These are phyloP conservation scores for Anadara kagoshimensis DNA, from an alignment of 1,140 invertebrate genomes.

Conservation along the genomic window DNA sequence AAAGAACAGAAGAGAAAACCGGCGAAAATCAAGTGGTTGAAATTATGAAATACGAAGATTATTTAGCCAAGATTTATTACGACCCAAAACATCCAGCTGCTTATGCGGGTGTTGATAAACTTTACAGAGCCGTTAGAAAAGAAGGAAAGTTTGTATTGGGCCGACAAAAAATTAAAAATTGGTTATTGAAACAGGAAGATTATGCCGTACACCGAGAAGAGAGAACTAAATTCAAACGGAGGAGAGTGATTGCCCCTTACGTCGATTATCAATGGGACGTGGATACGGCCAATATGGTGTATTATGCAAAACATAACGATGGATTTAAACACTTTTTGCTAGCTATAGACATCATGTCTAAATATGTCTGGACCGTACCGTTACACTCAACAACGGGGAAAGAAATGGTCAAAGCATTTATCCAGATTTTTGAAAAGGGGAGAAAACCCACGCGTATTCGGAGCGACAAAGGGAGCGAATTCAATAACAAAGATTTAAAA, in stretches of 20 bases:
- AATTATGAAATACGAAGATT: too few species aligned
- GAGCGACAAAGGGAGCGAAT: constrained; percentile 10
- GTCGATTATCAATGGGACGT: constrained; percentile 30
- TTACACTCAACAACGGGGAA: neutral
- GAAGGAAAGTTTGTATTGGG: constrained; percentile 18
- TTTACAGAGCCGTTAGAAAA: constrained; percentile 9
- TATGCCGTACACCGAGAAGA: constrained; percentile 8
- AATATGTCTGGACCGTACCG: constrained; percentile 7
- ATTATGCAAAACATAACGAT: neutral
- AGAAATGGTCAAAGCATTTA: constrained; percentile 13
- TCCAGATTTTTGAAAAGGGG: neutral
- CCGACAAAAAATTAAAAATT: constrained; percentile 22
- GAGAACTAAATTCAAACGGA: constrained; percentile 1
- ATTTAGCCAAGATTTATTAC: constrained; percentile 8
- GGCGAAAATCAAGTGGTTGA: too few species aligned
- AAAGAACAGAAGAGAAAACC: too few species aligned
- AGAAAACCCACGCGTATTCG: constrained; percentile 3
- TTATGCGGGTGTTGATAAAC: constrained; percentile 20
- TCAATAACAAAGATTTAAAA: constrained; percentile 4
- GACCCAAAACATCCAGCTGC: constrained; percentile 4
- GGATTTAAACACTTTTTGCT: constrained; percentile 15
- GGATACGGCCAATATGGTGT: constrained; percentile 1
- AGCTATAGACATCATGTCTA: constrained; percentile 13
- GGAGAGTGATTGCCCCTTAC: constrained; percentile 2
- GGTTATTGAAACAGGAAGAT: constrained; percentile 14